Evolutionary conservation across 2,888 invertebrate genomes (phyloP), one percentile per base, ranked within the genome.

Genomic region (Ophioninae sp.): DNA sequence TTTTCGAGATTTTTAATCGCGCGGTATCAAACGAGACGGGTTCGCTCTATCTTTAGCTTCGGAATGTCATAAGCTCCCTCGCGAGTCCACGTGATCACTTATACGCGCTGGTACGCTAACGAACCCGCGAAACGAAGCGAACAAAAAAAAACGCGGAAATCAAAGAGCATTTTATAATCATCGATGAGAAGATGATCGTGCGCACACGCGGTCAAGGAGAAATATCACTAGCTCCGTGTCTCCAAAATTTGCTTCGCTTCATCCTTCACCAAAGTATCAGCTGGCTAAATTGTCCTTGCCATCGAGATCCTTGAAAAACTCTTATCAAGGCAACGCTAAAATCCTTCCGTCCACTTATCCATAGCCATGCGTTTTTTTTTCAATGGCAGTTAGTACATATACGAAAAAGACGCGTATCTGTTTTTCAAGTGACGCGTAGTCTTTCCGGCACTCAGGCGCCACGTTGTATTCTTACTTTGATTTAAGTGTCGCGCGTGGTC

Each of bases 41-140:
- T 61, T 41, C 71, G 30, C 71, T 78, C 82, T 68, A 82, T 63
- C 71, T 82, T 73, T 73, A 78, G 71, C 39, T 78, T 71, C 63
- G 51, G 56, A 39, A 78, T 64, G 71, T 64, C 77, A 69, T 59
- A 61, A 20, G 59, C 61, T 61, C 78, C 37, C 13, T 56, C 78
- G 63, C 39, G 23, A 5, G 51, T 59, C 13, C 61, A 39, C 78
- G 71, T 71, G 63, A 78, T 78, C 63, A n/a, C 59, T 23, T 37
- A 68, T 61, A 59, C 61, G 37, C 68, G 44, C 68, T 44, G 13
- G 51, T 51, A 10, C 51, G 51, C 17, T 17, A 13, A 51, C 10
- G 17, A 51, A 17, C 51, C 39, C 23, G 61, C 61, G 23, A 61
- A 30, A n/a, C 37, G 44, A 63, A 58, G 65, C 56, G 20, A 75